Percentiles rank a stretch among this genome's conserved stretches.
These are phyloP conservation scores for Holacanthella duospinosa DNA, from an alignment of 2,888 invertebrate genomes.

Conservation along the genomic window DNA sequence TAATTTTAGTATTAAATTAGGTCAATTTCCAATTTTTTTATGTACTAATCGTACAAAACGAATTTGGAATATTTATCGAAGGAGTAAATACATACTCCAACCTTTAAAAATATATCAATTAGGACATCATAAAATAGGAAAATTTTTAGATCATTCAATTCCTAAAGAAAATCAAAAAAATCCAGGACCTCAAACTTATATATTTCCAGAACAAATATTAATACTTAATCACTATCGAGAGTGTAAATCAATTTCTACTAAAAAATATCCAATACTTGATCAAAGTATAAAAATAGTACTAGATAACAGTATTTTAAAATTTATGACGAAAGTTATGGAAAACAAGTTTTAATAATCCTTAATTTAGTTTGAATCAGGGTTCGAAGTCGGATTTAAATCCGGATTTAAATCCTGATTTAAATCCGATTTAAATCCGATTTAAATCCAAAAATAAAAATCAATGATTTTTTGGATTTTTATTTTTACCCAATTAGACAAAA, in stretches of 20 bases:
- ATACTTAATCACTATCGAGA: slow-evolving; percentile 67
- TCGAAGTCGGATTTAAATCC: not conserved
- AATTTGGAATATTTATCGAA: slow-evolving; percentile 20
- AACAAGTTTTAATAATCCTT: not conserved
- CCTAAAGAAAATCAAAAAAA: not conserved
- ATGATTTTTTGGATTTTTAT: no score
- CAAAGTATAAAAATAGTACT: no score
- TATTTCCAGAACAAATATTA: slow-evolving; percentile 49
- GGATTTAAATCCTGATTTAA: not conserved
- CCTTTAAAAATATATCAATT: slow-evolving; percentile 74
- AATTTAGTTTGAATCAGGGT: not conserved
- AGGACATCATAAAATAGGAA: slow-evolving; percentile 72
- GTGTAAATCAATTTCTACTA: slow-evolving; percentile 47
- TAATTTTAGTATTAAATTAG: not conserved
- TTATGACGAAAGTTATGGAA: no score
- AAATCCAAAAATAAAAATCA: no score
- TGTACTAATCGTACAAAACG: slow-evolving; percentile 27
- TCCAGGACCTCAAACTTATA: slow-evolving; percentile 8
- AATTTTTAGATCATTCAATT: slow-evolving; percentile 12
- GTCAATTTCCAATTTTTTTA: slow-evolving; percentile 15
- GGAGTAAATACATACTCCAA: slow-evolving; percentile 78
- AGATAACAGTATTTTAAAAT: no score
- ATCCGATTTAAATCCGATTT: no score
- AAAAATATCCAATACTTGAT: slow-evolving; percentile 18
- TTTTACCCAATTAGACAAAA: no score